Evolutionary conservation across 2,113 vertebrate species (phyloP), one percentile per base, ranked within the genome.

Genomic region (Syngnathus floridae): DNA sequence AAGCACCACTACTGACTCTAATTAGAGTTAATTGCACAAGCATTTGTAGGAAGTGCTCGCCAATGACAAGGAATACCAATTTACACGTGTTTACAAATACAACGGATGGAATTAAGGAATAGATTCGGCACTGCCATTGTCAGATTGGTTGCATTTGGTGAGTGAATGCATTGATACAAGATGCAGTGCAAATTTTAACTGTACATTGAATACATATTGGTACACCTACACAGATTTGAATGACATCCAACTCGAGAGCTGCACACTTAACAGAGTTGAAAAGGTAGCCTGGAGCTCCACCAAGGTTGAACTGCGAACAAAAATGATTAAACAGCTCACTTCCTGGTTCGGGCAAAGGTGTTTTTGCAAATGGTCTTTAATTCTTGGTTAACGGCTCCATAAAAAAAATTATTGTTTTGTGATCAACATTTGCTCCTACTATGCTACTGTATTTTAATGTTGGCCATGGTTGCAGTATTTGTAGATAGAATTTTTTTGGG

Each of bases 1-100:
- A 54, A 54, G 51, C 21, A 54, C 4, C 10, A 54, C 9, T 54
- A 54, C 51, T 54, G 51, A 22, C 51, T 54, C 51, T 17, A 58
- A 37, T 58, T 37, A 38, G 35, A 59, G 16, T 38, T 59, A 59
- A 54, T 54, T 54, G 21, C 16, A n/a, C 17, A 59, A 59, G 57
- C 36, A 40, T 59, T 59, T 66, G 62, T 26, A 26, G 41, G 5
- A 64, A 3, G 2, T 36, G 4, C 22, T 55, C 19, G n/a, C 36
- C 16, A 40, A 37, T 21, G 36, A 66, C 52, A 48, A 66, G 65
- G 9, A 12, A 37, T 51, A 5, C 11, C 14, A 49, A 22, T 46
- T 43, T 57, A n/a, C 12, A 26, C 21, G 11, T 61, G 40, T 45
- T 43, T 43, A 45, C 12, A 62, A 22, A 45, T 22, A 43, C 41